Evolutionary conservation across 2,888 invertebrate genomes (phyloP), one percentile per base, ranked within the genome.

Genomic region (Agrotis segetum): DNA sequence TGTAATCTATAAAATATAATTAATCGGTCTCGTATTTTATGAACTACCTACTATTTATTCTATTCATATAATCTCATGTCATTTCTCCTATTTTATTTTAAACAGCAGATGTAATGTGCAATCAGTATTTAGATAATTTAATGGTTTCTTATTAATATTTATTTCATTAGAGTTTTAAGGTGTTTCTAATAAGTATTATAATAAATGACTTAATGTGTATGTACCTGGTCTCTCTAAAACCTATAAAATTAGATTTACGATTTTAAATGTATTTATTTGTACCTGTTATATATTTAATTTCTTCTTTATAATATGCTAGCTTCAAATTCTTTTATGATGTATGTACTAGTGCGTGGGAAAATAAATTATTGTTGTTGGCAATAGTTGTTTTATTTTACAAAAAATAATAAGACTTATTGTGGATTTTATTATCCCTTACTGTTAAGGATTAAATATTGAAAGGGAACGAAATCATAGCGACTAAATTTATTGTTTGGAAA

Each of bases 331-430:
- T 93, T 91, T 90, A 85, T 88, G 80, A 87, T 87, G 82, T 88
- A 85, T 89, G 88, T 90, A 88, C 86, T 92, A 92, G 92, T 94
- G 93, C 94, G 93, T 92, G 93, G 89, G 88, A 92, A 92, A 94
- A 93, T 95, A 95, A 95, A 95, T 92, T 94, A 96, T 95, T 95
- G 96, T 96, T 95, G 96, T 96, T 96, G 95, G 92, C 92, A 90
- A 53, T 74, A 87, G 85, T 74, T 82, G 83, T 75, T 73, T 74
- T 1, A 63, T 72, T 79, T 61, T 46, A 4, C 40, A 47, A 19
- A 53, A 44, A 29, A 16, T 34, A 11, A 17, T 6, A n/a, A 14
- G n/a, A n/a, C n/a, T n/a, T 52, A 52, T 44, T n/a, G 11, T 40
- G 24, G 5, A 65, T 44, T 49, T 65, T 40, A 40, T 40, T 40